Base-by-base conservation (phyloP, 2,888 invertebrate genomes). In the Eupithecia tripunctaria region DNA sequence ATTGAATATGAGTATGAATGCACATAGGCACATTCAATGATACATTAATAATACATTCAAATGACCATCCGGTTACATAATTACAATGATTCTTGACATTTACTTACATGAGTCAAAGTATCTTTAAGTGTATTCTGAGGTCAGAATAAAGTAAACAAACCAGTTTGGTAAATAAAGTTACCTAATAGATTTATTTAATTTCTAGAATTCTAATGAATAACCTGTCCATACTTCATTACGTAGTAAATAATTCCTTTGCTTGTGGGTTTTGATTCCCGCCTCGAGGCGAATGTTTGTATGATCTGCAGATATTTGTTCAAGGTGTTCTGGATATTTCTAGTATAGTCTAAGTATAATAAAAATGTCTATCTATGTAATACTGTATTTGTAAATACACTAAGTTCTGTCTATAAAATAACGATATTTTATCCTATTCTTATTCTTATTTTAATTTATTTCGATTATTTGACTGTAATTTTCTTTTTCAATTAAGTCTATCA, bases 21-120 rank as follows among this genome's bases (percentile, higher is more conserved):
- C 43, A 43, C 43, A n/a, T 18, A 47, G 7, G 43, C n/a, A 2
- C n/a, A n/a, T n/a, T n/a, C 1, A 47, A 47, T 47, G 21, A 51
- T 51, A 21, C 10, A 51, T 21, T n/a, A 51, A n/a, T 5, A 15
- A 59, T 27, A 60, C 21, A 25, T 38, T 38, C 21, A 38, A 38
- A 25, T 64, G 25, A 38, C 14, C 12, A 64, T 36, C 25, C 38
- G 64, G 38, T 38, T 38, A 63, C 63, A 63, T 63, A 63, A 63
- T 29, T 7, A 32, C 38, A 21, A 21, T 38, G 0, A 38, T 64
- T 38, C 64, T 64, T 64, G 64, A 64, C 38, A 64, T 64, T 64
- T 64, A 7, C 64, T 15, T 14, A 63, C 63, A 64, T 29, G 29
- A 64, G 64, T 64, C 64, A 64, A 64, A 64, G 64, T 38, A 64